Evolutionary conservation across 1,140 invertebrate species (phyloP).

Genomic region (Schlechtendalia chinensis): DNA sequence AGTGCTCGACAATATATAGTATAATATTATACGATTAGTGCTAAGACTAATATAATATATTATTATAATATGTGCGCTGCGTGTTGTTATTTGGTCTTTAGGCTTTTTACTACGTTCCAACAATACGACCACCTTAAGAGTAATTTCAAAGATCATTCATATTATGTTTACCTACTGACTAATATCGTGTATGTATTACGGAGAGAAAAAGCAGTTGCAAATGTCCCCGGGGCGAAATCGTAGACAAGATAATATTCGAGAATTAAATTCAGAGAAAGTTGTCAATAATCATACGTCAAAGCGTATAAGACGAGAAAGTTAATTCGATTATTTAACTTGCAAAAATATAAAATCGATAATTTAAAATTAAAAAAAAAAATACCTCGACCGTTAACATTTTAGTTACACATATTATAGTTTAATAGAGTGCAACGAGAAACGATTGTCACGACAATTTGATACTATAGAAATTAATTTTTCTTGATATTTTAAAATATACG

Average conservation of each 20-base stretch:
- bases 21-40: constrained; percentile 1
- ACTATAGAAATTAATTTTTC: background rate
- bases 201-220: constrained; percentile 18
- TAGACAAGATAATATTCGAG: background rate
- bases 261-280: constrained; percentile 36
- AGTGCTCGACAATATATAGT: constrained; percentile 19
- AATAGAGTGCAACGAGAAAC: background rate
- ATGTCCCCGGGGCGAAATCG: background rate
- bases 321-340: background rate
- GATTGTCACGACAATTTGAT: background rate
- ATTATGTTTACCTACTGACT: background rate
- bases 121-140: too few relatives aligned
- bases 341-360: constrained; percentile 1
- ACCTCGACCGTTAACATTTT: background rate
- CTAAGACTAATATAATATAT: constrained; percentile 3
- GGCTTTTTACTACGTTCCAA: background rate
- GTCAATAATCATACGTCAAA: constrained; percentile 15
- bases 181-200: background rate
- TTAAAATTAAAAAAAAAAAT: background rate
- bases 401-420: background rate
- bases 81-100: constrained; percentile 21
- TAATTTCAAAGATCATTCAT: too few relatives aligned
- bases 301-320: constrained; percentile 35
- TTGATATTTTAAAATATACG: too few relatives aligned
- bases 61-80: background rate